These are phyloP conservation scores for Polyommatus iphigenia DNA, from an alignment of 2,888 invertebrate species.

Conservation along the genomic window DNA sequence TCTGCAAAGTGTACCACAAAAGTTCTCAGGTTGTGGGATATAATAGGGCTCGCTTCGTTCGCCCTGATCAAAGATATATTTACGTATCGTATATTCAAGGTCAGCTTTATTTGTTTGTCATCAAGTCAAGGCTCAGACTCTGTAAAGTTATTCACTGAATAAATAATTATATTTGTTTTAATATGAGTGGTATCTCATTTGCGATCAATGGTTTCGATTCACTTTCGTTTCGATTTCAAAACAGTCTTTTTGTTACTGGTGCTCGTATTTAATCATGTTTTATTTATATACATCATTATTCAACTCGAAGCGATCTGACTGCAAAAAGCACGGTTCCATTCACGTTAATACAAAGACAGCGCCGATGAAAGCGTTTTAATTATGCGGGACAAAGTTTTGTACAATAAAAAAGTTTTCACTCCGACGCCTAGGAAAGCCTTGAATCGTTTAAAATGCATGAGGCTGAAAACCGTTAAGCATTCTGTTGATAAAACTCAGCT, in stretches of 20 bases:
- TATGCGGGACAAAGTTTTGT: conserved; percentile 15
- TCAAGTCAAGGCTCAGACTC: too few relatives aligned
- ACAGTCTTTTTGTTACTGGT: neutral
- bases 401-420: conserved; percentile 11
- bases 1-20: too few relatives aligned
- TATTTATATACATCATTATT: neutral
- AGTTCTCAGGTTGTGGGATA: too few relatives aligned
- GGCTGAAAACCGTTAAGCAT: conserved; percentile 9
- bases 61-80: too few relatives aligned
- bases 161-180: too few relatives aligned
- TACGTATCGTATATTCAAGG: too few relatives aligned
- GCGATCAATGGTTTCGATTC: neutral
- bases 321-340: neutral
- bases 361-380: conserved; percentile 7
- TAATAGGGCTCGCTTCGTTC: too few relatives aligned
- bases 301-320: neutral
- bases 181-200: neutral
- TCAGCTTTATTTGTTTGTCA: too few relatives aligned
- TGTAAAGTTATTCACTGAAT: too few relatives aligned
- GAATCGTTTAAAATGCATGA: conserved; percentile 14
- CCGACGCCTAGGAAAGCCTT: conserved; percentile 12
- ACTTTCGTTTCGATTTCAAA: neutral
- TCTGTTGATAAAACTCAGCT: conserved; percentile 9
- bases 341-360: neutral
- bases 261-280: neutral